phyloP scores from a whole-genome alignment of 2,888 invertebrate species.

The Rhamphomyia laevipes region DNA sequence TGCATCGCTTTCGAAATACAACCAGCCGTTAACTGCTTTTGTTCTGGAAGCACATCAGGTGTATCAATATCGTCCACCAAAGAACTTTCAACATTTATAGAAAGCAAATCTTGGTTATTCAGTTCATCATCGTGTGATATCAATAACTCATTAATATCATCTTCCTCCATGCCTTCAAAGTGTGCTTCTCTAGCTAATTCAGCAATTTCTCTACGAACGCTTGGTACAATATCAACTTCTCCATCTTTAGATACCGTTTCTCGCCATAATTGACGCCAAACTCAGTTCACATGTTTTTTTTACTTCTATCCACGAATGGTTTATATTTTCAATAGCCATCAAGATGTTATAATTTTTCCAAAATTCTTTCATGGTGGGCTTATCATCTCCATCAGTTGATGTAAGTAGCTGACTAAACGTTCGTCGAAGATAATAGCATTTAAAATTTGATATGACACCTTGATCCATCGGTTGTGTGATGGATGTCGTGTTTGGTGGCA shows the following conservation, averaged over 20 bases:
- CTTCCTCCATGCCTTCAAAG: constrained; percentile 4
- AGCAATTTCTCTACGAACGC: constrained; percentile 8
- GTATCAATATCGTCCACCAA: not conserved
- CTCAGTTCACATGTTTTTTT: constrained; percentile 10
- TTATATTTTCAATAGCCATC: constrained; percentile 11
- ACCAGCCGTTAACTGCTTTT: constrained; percentile 1
- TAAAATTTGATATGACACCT: constrained; percentile 9
- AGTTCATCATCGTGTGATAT: constrained; percentile 3
- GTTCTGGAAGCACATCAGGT: constrained; percentile 3
- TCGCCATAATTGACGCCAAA: constrained; percentile 10
- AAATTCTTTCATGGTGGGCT: constrained; percentile 10
- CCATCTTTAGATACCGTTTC: constrained; percentile 8
- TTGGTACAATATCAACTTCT: constrained; percentile 4
- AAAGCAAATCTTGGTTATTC: not conserved
- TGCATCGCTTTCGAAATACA: constrained; percentile 2
- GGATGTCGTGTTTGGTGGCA: not conserved
- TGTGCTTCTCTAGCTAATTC: constrained; percentile 9
- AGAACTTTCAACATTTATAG: not conserved
- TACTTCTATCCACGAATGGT: constrained; percentile 9
- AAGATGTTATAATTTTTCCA: constrained; percentile 12
- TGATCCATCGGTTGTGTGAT: not conserved
- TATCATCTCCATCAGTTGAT: constrained; percentile 9
- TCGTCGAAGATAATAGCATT: constrained; percentile 8
- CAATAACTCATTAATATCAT: constrained; percentile 4
- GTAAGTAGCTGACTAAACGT: constrained; percentile 3